These are phyloP conservation scores for Sylvia borin DNA, from an alignment of 2,797 vertebrate species.

Conservation along the genomic window DNA sequence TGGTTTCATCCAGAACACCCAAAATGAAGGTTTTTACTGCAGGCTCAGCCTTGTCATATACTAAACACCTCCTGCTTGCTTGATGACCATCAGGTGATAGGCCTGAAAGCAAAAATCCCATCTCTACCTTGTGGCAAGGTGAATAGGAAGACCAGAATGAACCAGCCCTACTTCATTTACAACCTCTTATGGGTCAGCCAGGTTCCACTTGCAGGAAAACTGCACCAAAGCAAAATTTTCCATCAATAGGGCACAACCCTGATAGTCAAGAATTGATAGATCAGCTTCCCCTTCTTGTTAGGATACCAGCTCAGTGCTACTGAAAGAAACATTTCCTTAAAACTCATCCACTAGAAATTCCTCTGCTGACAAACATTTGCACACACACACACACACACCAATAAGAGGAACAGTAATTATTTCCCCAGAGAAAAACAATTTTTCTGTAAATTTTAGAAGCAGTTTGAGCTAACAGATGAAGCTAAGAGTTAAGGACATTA, in stretches of 20 bases:
- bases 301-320: not conserved
- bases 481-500: slow-evolving; percentile 47
- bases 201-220: not conserved
- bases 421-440: slow-evolving; percentile 73
- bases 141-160: not conserved
- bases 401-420: slow-evolving; percentile 67
- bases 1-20: not conserved
- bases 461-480: slow-evolving; percentile 71
- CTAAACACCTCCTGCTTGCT: not conserved
- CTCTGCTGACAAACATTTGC: slow-evolving; percentile 56
- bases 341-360: not conserved
- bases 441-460: slow-evolving; percentile 69
- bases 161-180: not conserved
- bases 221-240: not conserved
- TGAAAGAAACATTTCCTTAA: not conserved
- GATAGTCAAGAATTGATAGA: not conserved
- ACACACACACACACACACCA: not conserved
- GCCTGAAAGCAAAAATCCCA: not conserved
- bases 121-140: not conserved
- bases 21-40: not conserved
- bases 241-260: not conserved
- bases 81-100: fast-evolving
- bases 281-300: not conserved
- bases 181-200: not conserved
- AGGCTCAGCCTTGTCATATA: not conserved